Evolutionary conservation across 2,888 invertebrate genomes (phyloP), one percentile per base, ranked within the genome.

Genomic region (Lordiphosa fenestrarum): DNA sequence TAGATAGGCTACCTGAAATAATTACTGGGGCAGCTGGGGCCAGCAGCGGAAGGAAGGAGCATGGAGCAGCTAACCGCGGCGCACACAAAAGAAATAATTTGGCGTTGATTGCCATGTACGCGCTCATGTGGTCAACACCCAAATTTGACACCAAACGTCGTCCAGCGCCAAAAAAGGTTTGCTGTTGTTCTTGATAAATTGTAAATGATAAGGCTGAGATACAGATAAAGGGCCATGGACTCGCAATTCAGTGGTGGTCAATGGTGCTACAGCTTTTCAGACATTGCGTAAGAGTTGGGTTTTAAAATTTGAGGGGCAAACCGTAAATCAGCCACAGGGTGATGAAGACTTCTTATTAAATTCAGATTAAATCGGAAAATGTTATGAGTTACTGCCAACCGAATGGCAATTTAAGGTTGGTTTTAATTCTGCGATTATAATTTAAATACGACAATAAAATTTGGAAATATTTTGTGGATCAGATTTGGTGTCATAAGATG

Each of bases 61-160:
- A 19, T 25, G 25, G 25, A 48, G 30, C 30, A 41, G 37, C 52
- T 33, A 52, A 50, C 13, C 53, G 55, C 58, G 54, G 60, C 58
- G 58, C 53, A 53, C 37, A 67, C 38, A 62, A 56, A 53, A 40
- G 42, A 67, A 64, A 75, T 75, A 83, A 85, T 83, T 80, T 84
- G 85, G 85, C 85, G 84, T 80, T 85, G 84, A 80, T 85, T 80
- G 57, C 65, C 85, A 85, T 85, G 84, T 85, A 73, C 77, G 81
- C 83, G 84, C 49, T 69, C 83, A 74, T 80, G 71, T 80, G 85
- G 84, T 77, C 84, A 84, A 85, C 81, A 85, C 81, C 81, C 73
- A 64, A 81, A 83, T 59, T 83, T 81, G 85, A 81, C 80, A 81
- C 85, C 80, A 74, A 66, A 67, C 69, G 55, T 51, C 49, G 55